Base-by-base conservation (phyloP, 2,888 invertebrate genomes). In the Thymelicus sylvestris region DNA sequence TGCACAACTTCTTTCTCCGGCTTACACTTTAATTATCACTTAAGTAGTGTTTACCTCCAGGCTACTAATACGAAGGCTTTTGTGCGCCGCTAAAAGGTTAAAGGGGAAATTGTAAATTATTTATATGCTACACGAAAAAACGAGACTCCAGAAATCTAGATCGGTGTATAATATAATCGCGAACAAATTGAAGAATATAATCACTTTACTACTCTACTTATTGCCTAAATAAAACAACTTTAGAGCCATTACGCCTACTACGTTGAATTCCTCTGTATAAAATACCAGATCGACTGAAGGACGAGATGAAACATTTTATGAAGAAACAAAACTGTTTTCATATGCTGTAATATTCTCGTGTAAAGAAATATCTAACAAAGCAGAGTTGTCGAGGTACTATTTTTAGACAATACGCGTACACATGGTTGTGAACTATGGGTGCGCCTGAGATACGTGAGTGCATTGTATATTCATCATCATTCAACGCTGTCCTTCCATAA, bases 371-470 rank as follows among this genome's bases (percentile, higher is more conserved):
- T n/a, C n/a, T 38, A 50, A 19, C 60, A 44, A 38, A 72, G 61
- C 48, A 13, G 48, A 64, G 70, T 61, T 41, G 67, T 39, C 12
- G 59, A 50, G 59, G 41, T 0, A 66, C 65, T 74, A 74, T 74
- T 72, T 71, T 71, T 74, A 74, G 72, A 65, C 52, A 48, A 64
- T 52, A 55, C 72, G 64, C 66, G 66, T 72, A 55, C 72, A 66
- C 66, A 71, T 72, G 72, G 66, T 59, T 57, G 66, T 68, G 67
- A 66, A 64, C 62, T 48, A 66, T 69, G 67, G 66, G 66, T 64
- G 57, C 55, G 68, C 63, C 63, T 19, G 38, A 7, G 67, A 39
- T 41, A 59, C 67, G 62, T 47, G 59, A 59, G 66, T 66, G 55
- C 68, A 69, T 64, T 44, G 57, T 69, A 48, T 63, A 64, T 69